A percentile compares a stretch with the other conserved stretches of the same genome.
These are phyloP conservation scores for Acleris laterana DNA, from an alignment of 2,888 invertebrate species.

Conservation along the genomic window DNA sequence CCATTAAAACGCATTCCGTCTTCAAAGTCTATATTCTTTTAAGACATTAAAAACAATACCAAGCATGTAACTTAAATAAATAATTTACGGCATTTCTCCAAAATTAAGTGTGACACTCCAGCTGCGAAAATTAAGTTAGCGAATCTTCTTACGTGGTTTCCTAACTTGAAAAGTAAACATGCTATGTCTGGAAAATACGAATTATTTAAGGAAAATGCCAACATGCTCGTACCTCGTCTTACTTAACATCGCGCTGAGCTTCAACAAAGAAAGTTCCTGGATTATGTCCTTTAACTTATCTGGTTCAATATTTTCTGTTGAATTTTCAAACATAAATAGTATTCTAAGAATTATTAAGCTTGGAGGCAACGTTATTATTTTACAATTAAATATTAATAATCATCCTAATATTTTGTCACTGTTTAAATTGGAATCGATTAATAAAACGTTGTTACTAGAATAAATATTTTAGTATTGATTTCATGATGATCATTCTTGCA, in stretches of 20 bases:
- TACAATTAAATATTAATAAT: neutral
- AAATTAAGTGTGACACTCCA: slow-evolving; percentile 25
- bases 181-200: slow-evolving; percentile 1
- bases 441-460: too few species aligned
- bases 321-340: neutral
- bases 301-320: neutral
- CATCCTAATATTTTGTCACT: too few species aligned
- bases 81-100: slow-evolving; percentile 15
- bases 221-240: slow-evolving; percentile 2
- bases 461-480: too few species aligned
- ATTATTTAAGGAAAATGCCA: slow-evolving; percentile 17
- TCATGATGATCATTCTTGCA: too few species aligned
- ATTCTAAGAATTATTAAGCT: neutral
- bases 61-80: slow-evolving; percentile 23
- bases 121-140: slow-evolving; percentile 29
- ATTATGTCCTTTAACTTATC: neutral
- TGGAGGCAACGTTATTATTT: neutral
- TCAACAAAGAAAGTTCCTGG: slow-evolving; percentile 1
- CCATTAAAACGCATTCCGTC: too few species aligned
- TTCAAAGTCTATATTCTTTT: too few species aligned
- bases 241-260: slow-evolving; percentile 1
- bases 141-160: slow-evolving; percentile 29
- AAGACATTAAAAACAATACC: slow-evolving; percentile 6
- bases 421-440: too few species aligned
- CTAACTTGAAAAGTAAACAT: slow-evolving; percentile 35